Conservation (phyloP, 2,888 invertebrate genomes). For the Saturnia pavonia region DNA sequence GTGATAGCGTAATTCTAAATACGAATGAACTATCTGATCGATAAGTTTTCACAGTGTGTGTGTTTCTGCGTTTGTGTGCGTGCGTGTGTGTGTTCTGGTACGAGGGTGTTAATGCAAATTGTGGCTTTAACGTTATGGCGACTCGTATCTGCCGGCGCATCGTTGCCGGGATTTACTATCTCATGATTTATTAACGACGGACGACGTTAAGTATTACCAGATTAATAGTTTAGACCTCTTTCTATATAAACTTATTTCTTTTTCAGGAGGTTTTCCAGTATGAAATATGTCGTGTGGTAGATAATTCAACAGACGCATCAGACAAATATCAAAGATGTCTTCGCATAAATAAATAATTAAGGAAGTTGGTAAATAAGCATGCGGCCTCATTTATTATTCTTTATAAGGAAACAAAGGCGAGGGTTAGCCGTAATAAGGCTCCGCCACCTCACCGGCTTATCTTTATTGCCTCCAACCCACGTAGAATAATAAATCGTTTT, state of each 20-base stretch:
- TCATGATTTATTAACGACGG: slow-evolving; percentile 47
- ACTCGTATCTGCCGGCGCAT: slow-evolving; percentile 55
- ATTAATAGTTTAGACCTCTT: slow-evolving; percentile 3
- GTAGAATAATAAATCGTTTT: slow-evolving; percentile 83
- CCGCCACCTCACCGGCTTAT: slow-evolving; percentile 82
- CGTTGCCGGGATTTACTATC: slow-evolving; percentile 49
- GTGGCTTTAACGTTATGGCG: slow-evolving; percentile 65
- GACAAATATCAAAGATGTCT: slow-evolving; percentile 76
- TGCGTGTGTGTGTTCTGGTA: slow-evolving; percentile 26
- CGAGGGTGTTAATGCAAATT: slow-evolving; percentile 66
- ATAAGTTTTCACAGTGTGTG: slow-evolving; percentile 33
- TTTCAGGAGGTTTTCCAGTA: background rate
- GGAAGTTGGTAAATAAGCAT: slow-evolving; percentile 80
- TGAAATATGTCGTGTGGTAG: background rate
- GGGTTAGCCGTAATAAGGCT: slow-evolving; percentile 83
- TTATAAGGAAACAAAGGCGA: slow-evolving; percentile 83
- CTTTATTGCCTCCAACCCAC: slow-evolving; percentile 83
- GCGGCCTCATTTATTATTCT: slow-evolving; percentile 82
- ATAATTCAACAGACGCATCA: slow-evolving; percentile 38
- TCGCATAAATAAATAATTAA: slow-evolving; percentile 80
- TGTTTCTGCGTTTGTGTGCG: slow-evolving; percentile 13
- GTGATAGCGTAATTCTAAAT: background rate
- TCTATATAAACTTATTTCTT: background rate
- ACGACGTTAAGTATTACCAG: slow-evolving; percentile 29
- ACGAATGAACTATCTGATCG: slow-evolving; percentile 25